Conservation (phyloP, 1,140 invertebrate species). For the Zaprionus ghesquierei region DNA sequence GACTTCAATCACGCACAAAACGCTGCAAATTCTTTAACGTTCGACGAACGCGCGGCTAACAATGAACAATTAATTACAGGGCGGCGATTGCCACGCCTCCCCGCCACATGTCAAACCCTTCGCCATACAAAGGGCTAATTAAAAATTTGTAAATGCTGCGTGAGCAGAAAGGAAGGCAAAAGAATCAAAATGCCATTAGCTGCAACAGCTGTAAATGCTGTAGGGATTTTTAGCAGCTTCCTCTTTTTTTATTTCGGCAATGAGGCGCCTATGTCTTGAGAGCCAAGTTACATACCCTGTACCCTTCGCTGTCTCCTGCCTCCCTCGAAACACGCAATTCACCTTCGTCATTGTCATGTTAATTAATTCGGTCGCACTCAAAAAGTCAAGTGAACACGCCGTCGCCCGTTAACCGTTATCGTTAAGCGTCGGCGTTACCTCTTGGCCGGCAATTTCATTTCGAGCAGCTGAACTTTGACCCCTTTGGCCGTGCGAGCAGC, state of each 20-base stretch:
- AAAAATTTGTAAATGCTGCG: constrained; percentile 66
- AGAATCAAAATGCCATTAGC: constrained; percentile 30
- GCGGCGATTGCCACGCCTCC: not conserved
- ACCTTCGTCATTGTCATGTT: constrained; percentile 81
- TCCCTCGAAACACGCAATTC: constrained; percentile 64
- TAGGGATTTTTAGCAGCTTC: not conserved
- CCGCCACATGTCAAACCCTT: not conserved
- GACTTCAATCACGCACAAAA: constrained; percentile 31
- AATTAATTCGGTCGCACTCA: constrained; percentile 75
- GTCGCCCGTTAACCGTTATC: not conserved
- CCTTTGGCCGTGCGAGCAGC: constrained; percentile 5
- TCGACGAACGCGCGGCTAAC: constrained; percentile 36
- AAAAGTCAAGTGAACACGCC: constrained; percentile 68
- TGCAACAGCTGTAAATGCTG: constrained; percentile 11
- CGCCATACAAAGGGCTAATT: constrained; percentile 59
- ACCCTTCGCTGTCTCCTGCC: not conserved
- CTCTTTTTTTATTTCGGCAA: not conserved
- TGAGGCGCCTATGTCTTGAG: constrained; percentile 20
- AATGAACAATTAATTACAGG: constrained; percentile 76
- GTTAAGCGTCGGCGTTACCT: not conserved
- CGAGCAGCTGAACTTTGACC: not conserved
- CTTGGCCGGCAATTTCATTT: constrained; percentile 6
- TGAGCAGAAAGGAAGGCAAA: constrained; percentile 12
- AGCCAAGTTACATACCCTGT: not conserved
- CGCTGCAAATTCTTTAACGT: constrained; percentile 14